Percentiles rank a stretch among this genome's conserved stretches.
Conservation (phyloP, 2,888 invertebrate species). For the Lagria hirta region DNA sequence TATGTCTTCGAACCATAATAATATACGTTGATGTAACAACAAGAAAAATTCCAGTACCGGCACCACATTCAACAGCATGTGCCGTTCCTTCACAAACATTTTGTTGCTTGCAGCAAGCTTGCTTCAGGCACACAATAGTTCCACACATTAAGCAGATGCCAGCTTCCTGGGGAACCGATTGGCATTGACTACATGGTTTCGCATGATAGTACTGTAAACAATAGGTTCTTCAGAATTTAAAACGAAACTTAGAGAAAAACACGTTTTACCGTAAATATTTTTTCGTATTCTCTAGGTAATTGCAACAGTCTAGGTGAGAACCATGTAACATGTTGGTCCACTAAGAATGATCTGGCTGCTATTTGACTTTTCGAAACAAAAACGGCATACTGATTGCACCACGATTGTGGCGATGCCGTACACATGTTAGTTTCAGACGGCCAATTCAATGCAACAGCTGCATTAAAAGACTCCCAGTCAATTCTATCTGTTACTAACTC, state of each 20-base stretch:
- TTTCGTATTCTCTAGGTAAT: slow-evolving; percentile 89
- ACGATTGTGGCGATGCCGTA: slow-evolving; percentile 61
- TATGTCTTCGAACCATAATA: slow-evolving; percentile 87
- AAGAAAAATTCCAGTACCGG: slow-evolving; percentile 92
- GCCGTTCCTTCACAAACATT: slow-evolving; percentile 86
- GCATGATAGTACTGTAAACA: slow-evolving; percentile 88
- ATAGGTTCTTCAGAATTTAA: slow-evolving; percentile 7
- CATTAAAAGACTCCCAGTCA: slow-evolving; percentile 68
- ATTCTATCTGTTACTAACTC: slow-evolving; percentile 70
- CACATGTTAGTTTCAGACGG: slow-evolving; percentile 53
- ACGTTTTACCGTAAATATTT: slow-evolving; percentile 72
- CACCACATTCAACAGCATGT: slow-evolving; percentile 93
- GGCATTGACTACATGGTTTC: slow-evolving; percentile 84
- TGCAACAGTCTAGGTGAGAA: slow-evolving; percentile 78
- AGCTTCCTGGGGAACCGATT: slow-evolving; percentile 86
- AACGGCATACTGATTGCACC: slow-evolving; percentile 69
- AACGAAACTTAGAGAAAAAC: slow-evolving; percentile 13
- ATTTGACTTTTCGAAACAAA: slow-evolving; percentile 60
- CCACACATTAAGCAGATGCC: slow-evolving; percentile 93
- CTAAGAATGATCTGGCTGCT: slow-evolving; percentile 68
- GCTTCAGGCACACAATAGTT: slow-evolving; percentile 87
- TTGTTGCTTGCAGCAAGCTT: slow-evolving; percentile 81
- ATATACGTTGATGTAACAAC: slow-evolving; percentile 94
- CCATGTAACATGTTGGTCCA: slow-evolving; percentile 77
- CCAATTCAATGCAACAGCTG: slow-evolving; percentile 65